Conservation (phyloP, 2,113 vertebrate genomes). For the Sander vitreus region DNA sequence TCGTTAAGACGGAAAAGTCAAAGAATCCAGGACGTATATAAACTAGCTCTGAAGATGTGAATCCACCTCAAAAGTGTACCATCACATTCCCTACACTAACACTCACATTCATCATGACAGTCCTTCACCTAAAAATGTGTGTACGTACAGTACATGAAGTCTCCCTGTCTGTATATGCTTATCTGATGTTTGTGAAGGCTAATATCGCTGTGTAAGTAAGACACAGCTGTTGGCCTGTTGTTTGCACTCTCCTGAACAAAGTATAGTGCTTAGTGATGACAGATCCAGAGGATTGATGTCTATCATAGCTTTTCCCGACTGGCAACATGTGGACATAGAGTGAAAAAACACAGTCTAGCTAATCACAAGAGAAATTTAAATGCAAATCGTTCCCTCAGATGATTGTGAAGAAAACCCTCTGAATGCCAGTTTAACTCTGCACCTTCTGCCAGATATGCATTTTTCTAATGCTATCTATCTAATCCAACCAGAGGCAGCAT, state of each 20-base stretch:
- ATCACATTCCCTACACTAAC: slow-evolving; percentile 55
- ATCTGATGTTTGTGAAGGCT: slow-evolving; percentile 24
- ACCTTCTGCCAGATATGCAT: slow-evolving; percentile 33
- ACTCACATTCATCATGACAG: slow-evolving; percentile 51
- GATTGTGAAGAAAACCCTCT: slow-evolving; percentile 2
- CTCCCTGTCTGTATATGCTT: slow-evolving; percentile 16
- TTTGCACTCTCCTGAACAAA: slow-evolving; percentile 44
- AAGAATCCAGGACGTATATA: slow-evolving; percentile 47
- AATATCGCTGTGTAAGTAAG: slow-evolving; percentile 21
- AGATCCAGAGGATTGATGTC: slow-evolving; percentile 52
- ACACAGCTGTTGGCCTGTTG: slow-evolving; percentile 56
- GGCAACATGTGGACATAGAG: slow-evolving; percentile 49
- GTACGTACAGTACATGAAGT: slow-evolving; percentile 22
- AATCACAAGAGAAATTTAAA: slow-evolving; percentile 45
- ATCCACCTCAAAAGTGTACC: slow-evolving; percentile 33
- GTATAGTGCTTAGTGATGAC: slow-evolving; percentile 46
- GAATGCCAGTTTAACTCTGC: slow-evolving; percentile 19
- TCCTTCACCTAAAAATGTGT: slow-evolving; percentile 24
- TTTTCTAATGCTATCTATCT: slow-evolving; percentile 30
- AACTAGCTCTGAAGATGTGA: slow-evolving; percentile 41
- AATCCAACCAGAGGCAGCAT: slow-evolving; percentile 34
- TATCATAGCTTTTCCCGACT: slow-evolving; percentile 21
- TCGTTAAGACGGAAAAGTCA: slow-evolving; percentile 51
- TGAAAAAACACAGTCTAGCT: slow-evolving; percentile 7
- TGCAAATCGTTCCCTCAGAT: slow-evolving; percentile 20